Evolutionary conservation across 2,888 invertebrate species (phyloP).

Genomic region (Germaria angustata): DNA sequence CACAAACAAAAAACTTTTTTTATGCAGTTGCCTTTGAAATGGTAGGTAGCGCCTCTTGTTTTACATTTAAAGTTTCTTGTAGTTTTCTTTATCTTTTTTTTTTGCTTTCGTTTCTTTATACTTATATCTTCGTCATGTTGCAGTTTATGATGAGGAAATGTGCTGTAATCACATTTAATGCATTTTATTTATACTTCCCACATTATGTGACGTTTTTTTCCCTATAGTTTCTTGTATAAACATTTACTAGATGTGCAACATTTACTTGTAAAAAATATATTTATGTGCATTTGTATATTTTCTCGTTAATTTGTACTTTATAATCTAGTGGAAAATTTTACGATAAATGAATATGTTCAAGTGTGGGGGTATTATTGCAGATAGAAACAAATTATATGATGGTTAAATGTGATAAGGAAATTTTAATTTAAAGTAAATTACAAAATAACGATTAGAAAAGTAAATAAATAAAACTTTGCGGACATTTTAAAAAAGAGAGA

Average conservation of each 20-base stretch:
- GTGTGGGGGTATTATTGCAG: slow-evolving; percentile 62
- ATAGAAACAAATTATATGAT: slow-evolving; percentile 61
- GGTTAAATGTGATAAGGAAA: slow-evolving; percentile 61
- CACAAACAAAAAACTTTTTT: background rate
- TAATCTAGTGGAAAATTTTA: slow-evolving; percentile 65
- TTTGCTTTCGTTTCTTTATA: background rate
- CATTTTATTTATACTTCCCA: slow-evolving; percentile 68
- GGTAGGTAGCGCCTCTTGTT: slow-evolving; percentile 52
- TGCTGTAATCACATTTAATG: slow-evolving; percentile 69
- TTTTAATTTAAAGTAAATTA: slow-evolving; percentile 59
- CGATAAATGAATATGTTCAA: slow-evolving; percentile 28
- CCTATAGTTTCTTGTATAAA: slow-evolving; percentile 15
- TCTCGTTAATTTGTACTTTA: slow-evolving; percentile 56
- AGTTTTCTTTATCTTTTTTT: slow-evolving; percentile 1
- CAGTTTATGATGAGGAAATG: slow-evolving; percentile 66
- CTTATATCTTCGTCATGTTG: slow-evolving; percentile 33
- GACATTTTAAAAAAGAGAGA: background rate
- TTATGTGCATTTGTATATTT: slow-evolving; percentile 25
- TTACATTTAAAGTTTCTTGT: slow-evolving; percentile 10
- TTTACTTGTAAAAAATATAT: background rate
- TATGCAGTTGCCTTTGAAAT: background rate
- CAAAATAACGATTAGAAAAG: slow-evolving; percentile 26
- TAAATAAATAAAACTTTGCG: background rate
- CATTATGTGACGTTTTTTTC: slow-evolving; percentile 60
- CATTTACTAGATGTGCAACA: slow-evolving; percentile 32